A percentile compares a stretch with the other conserved stretches of the same genome.
Evolutionary conservation across 2,888 invertebrate genomes (phyloP).

Genomic region (Coenonympha glycerion): DNA sequence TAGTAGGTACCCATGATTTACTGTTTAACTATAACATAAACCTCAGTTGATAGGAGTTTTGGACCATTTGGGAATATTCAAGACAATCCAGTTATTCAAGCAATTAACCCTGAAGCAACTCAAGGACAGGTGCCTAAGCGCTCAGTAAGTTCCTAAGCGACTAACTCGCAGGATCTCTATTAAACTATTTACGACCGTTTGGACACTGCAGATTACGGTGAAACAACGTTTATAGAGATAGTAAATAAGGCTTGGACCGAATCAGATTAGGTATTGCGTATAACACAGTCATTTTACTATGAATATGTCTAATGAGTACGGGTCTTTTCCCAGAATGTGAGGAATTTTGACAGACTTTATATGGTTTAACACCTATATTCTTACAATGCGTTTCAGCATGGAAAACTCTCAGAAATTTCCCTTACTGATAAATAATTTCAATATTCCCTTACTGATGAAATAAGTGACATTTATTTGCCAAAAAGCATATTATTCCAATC

Average conservation of each 20-base stretch:
- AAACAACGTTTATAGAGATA: conserved; percentile 3
- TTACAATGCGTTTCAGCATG: too few species aligned
- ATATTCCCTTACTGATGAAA: too few species aligned
- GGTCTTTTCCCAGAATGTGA: too few species aligned
- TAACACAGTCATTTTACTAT: too few species aligned
- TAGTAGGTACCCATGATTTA: background rate
- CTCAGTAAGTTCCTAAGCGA: conserved; percentile 34
- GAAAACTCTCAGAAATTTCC: too few species aligned
- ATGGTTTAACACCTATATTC: too few species aligned
- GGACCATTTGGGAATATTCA: conserved; percentile 26
- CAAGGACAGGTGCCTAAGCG: conserved; percentile 46
- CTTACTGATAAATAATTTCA: too few species aligned
- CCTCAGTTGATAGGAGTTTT: background rate
- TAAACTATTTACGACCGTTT: conserved; percentile 39
- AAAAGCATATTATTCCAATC: too few species aligned
- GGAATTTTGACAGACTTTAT: too few species aligned
- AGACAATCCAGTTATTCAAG: conserved; percentile 57
- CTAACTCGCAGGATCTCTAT: conserved; percentile 34
- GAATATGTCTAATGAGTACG: too few species aligned
- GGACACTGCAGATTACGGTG: background rate
- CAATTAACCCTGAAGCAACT: conserved; percentile 46
- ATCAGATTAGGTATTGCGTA: too few species aligned
- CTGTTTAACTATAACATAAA: background rate
- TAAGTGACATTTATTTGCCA: too few species aligned
- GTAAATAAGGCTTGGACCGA: background rate